Conservation (phyloP, 2,113 vertebrate species). For the Cromileptes altivelis region DNA sequence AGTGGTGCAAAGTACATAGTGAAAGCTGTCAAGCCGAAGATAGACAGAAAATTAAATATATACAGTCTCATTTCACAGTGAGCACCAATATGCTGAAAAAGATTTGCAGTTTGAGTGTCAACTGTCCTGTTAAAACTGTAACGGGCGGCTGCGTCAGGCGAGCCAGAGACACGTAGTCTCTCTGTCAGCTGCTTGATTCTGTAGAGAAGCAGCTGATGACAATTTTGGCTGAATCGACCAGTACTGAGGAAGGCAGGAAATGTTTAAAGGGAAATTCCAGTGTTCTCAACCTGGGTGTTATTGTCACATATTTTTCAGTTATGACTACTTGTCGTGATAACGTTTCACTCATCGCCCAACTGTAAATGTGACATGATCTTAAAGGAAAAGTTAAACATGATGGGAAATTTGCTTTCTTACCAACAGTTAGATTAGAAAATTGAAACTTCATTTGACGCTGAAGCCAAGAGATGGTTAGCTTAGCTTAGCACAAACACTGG, state of each 20-base stretch:
- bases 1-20: background rate
- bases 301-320: background rate
- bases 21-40: conserved; percentile 20
- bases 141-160: background rate
- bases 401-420: background rate
- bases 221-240: background rate
- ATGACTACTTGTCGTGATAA: background rate
- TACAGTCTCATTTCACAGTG: background rate
- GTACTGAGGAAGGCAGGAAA: background rate
- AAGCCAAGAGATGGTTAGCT: background rate
- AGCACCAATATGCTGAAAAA: conserved; percentile 5
- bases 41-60: conserved; percentile 21
- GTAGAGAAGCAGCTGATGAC: background rate
- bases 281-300: background rate
- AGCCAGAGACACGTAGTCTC: background rate
- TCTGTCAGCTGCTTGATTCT: background rate
- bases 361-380: background rate
- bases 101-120: conserved; percentile 11
- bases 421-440: conserved; percentile 2
- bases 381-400: background rate
- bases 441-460: background rate
- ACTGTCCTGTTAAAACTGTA: conserved; percentile 16
- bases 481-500: background rate
- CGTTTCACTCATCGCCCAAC: background rate
- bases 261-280: background rate